A percentile compares a stretch with the other conserved stretches of the same genome.
Evolutionary conservation across 2,888 invertebrate genomes (phyloP).

Genomic region (Melanostoma mellinum): DNA sequence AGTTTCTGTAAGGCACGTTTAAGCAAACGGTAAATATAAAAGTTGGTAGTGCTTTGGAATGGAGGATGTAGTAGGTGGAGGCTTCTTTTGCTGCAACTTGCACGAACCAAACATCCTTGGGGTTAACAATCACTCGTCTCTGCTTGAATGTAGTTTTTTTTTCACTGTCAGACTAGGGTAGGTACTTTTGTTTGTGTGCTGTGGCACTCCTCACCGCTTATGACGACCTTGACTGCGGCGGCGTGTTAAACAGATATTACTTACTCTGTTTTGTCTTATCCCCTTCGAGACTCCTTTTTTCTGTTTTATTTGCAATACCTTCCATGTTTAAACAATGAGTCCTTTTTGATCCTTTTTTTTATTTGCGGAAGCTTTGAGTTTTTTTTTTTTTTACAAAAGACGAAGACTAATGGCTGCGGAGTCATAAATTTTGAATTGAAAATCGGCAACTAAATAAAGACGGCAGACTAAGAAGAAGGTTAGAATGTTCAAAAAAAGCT

Average conservation of each 20-base stretch:
- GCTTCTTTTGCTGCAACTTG: not conserved
- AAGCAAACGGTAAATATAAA: no score
- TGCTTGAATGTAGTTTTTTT: not conserved
- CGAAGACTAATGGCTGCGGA: slow-evolving; percentile 4
- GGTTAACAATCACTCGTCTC: slow-evolving; percentile 9
- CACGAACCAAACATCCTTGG: slow-evolving; percentile 14
- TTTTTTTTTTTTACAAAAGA: not conserved
- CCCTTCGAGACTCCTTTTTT: slow-evolving; percentile 29
- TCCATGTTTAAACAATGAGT: not conserved
- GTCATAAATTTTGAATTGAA: slow-evolving; percentile 42
- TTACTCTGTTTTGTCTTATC: slow-evolving; percentile 32
- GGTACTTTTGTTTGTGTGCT: slow-evolving; percentile 5
- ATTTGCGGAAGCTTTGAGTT: slow-evolving; percentile 6
- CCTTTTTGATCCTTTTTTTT: slow-evolving; percentile 5
- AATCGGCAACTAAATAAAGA: slow-evolving; percentile 35
- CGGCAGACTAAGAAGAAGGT: slow-evolving; percentile 5
- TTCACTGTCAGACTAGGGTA: not conserved
- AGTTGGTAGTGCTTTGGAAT: no score
- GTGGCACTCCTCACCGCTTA: not conserved
- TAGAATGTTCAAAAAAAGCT: not conserved
- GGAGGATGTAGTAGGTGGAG: no score
- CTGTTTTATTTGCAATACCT: not conserved
- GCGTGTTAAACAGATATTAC: slow-evolving; percentile 32
- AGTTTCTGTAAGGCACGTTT: no score
- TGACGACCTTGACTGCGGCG: slow-evolving; percentile 40